These are phyloP conservation scores for Trematomus bernacchii DNA, from an alignment of 2,797 vertebrate species.

Conservation along the genomic window DNA sequence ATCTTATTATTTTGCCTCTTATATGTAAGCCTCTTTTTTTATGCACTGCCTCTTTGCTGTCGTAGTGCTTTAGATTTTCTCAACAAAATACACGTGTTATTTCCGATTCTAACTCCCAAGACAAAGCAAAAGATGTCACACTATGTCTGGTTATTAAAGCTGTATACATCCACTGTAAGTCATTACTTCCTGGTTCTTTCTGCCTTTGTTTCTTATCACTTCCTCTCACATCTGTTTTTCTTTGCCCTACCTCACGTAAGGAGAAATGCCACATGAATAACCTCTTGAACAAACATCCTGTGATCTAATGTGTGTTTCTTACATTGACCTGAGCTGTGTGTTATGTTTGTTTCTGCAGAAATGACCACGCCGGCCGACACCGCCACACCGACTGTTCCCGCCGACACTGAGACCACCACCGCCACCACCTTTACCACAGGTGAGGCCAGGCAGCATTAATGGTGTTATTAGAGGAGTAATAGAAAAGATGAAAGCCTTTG, in stretches of 20 bases:
- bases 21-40: no score
- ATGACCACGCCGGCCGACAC: constrained; percentile 90
- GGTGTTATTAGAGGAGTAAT: constrained; percentile 20
- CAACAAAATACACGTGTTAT: no score
- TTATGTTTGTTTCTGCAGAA: constrained; percentile 80
- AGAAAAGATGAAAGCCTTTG: constrained; percentile 20
- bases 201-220: constrained; percentile 44
- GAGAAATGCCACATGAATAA: constrained; percentile 27
- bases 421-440: constrained; percentile 74
- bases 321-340: constrained; percentile 15
- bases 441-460: constrained; percentile 53
- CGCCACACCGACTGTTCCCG: constrained; percentile 85
- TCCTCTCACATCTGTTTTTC: constrained; percentile 36
- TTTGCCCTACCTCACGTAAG: constrained; percentile 1
- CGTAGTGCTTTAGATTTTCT: no score
- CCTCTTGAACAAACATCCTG: constrained; percentile 10
- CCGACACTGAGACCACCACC: constrained; percentile 82
- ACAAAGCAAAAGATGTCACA: not conserved
- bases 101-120: no score
- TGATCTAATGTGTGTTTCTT: constrained; percentile 2
- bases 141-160: constrained; percentile 1
- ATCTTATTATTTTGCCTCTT: no score
- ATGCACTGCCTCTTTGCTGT: no score
- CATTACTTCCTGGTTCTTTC: constrained; percentile 14
- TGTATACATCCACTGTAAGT: constrained; percentile 10